A percentile compares a stretch with the other conserved stretches of the same genome.
Conservation (phyloP, 2,797 vertebrate species). For the Coregonus ussuriensis region DNA sequence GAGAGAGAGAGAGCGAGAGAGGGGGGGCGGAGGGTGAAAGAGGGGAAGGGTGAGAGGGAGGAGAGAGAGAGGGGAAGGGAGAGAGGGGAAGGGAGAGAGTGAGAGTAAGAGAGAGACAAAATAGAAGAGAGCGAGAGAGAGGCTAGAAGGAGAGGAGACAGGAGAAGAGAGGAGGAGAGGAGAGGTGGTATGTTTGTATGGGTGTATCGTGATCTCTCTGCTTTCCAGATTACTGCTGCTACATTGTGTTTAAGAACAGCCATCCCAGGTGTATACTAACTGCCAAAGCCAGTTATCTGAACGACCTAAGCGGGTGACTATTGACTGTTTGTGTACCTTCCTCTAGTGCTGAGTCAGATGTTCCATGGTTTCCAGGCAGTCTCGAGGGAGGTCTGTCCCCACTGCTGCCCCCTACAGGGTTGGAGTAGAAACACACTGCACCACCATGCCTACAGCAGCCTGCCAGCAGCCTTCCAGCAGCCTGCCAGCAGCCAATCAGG, state of each 20-base stretch:
- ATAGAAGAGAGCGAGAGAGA: no score
- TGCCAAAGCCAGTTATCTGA: not conserved
- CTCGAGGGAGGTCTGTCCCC: not conserved
- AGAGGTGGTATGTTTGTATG: constrained; percentile 11
- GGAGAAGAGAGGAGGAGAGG: not conserved
- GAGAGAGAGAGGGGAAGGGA: no score
- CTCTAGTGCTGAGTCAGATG: not conserved
- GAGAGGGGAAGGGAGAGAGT: no score
- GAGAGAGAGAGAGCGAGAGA: no score
- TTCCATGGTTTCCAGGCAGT: not conserved
- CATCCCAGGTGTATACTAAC: constrained; percentile 1
- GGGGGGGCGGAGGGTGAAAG: no score
- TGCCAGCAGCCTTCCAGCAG: not conserved
- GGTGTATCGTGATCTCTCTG: not conserved
- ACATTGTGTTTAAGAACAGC: not conserved
- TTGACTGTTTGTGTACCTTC: not conserved
- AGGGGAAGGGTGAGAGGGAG: no score
- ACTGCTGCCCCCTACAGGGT: not conserved
- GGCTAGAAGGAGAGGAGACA: no score
- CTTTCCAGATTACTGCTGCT: not conserved
- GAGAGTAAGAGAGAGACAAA: no score
- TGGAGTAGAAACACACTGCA: not conserved
- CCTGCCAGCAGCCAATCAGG: constrained; percentile 22
- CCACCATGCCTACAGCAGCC: not conserved
- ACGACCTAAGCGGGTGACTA: not conserved